Percentiles rank a stretch among this genome's conserved stretches.
phyloP scores from a whole-genome alignment of 35 echinoderm and acorn worm genomes.

The Stichopus chloronotus region DNA sequence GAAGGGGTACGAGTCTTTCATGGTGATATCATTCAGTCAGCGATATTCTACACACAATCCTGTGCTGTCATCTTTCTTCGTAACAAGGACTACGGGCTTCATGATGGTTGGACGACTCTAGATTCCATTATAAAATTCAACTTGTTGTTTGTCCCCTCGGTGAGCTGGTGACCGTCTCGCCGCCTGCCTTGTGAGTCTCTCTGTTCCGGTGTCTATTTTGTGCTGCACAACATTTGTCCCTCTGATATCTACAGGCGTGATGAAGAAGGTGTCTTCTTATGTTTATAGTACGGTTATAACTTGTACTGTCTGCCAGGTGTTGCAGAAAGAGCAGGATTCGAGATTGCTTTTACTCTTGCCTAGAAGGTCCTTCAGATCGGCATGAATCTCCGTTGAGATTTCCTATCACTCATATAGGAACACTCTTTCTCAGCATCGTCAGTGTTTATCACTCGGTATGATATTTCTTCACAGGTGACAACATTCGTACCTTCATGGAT shows the following conservation, averaged over 20 bases:
- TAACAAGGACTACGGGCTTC: conserved; percentile 48
- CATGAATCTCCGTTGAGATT: neutral
- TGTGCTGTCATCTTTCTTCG: conserved; percentile 46
- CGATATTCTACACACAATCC: conserved; percentile 55
- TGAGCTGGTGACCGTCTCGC: neutral
- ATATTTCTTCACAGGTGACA: neutral
- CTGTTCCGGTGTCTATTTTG: conserved; percentile 1
- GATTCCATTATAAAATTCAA: neutral
- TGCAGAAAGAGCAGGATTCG: neutral
- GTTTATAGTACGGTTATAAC: neutral
- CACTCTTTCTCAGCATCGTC: neutral
- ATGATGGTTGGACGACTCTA: neutral
- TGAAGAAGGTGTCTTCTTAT: neutral
- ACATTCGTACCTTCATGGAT: neutral
- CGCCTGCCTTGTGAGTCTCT: neutral
- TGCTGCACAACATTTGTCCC: neutral
- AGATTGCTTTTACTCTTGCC: neutral
- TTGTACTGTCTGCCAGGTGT: neutral
- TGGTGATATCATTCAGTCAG: conserved; percentile 14
- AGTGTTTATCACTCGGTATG: neutral
- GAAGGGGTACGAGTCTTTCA: conserved; percentile 55
- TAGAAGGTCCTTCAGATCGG: neutral
- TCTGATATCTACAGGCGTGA: neutral
- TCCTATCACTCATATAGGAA: neutral
- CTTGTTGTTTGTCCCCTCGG: neutral